phyloP scores from a whole-genome alignment of 2,888 invertebrate genomes.

The Colletes collaris region DNA sequence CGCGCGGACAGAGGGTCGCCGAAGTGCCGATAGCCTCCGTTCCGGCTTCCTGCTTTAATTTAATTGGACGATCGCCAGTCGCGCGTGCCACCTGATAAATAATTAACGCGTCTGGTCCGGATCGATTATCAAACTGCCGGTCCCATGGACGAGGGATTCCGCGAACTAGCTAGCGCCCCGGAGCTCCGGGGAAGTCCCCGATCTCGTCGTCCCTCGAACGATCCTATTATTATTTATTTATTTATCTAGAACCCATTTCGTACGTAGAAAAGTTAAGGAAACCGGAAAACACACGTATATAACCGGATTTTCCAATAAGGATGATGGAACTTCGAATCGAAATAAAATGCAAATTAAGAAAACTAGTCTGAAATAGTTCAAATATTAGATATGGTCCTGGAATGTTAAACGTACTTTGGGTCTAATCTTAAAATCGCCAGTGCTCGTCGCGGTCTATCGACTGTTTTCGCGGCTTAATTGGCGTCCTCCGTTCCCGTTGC shows the following conservation, averaged over 20 bases:
- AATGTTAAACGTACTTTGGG: too few relatives aligned
- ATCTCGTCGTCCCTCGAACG: slow-evolving; percentile 2
- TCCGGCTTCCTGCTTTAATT: slow-evolving; percentile 74
- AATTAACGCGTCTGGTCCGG: slow-evolving; percentile 72
- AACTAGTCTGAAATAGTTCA: too few relatives aligned
- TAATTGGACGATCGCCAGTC: slow-evolving; percentile 74
- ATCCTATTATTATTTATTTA: background rate
- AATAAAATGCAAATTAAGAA: too few relatives aligned
- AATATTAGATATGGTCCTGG: too few relatives aligned
- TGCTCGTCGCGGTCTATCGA: background rate
- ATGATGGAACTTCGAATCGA: too few relatives aligned
- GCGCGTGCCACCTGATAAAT: slow-evolving; percentile 75
- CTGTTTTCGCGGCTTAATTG: slow-evolving; percentile 23
- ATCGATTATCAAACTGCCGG: slow-evolving; percentile 69
- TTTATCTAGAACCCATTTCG: too few relatives aligned
- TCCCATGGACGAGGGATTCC: slow-evolving; percentile 13
- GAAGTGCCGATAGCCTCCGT: slow-evolving; percentile 72
- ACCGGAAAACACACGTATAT: too few relatives aligned
- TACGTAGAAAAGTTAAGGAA: too few relatives aligned
- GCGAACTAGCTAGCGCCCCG: background rate
- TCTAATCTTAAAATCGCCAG: too few relatives aligned
- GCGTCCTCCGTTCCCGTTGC: slow-evolving; percentile 9
- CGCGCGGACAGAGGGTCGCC: slow-evolving; percentile 61
- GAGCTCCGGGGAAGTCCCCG: too few relatives aligned
- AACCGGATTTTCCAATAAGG: too few relatives aligned